Percentiles rank a stretch among this genome's conserved stretches.
Evolutionary conservation across 2,113 vertebrate genomes (phyloP).

Genomic region (Pollachius pollachius): DNA sequence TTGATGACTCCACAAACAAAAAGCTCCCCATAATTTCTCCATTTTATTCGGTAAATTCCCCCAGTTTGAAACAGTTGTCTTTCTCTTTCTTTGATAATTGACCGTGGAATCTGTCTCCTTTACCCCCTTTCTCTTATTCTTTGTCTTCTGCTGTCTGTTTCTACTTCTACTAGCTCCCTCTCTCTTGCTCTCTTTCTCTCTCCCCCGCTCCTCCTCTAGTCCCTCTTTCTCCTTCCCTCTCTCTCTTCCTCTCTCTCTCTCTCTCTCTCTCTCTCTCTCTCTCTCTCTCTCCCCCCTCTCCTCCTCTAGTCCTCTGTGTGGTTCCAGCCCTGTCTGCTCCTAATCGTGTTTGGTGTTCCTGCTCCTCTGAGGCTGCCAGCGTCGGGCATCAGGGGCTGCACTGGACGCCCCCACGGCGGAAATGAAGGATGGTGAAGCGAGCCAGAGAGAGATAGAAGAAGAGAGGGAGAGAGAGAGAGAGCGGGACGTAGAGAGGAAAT

Average conservation of each 20-base stretch:
- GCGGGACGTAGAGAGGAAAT: neutral
- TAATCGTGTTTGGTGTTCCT: slow-evolving; percentile 19
- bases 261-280: neutral
- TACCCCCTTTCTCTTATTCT: neutral
- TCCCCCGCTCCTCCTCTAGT: no score
- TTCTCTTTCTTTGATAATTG: neutral
- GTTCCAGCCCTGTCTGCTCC: neutral
- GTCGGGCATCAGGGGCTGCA: slow-evolving; percentile 4
- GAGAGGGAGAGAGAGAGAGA: neutral
- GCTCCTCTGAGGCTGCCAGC: slow-evolving; percentile 15
- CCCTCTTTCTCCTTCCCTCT: neutral
- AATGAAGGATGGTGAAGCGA: neutral
- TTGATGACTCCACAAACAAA: no score
- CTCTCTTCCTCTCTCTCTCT: neutral
- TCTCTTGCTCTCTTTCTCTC: neutral
- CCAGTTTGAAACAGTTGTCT: neutral
- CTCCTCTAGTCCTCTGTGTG: neutral
- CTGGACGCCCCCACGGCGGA: neutral
- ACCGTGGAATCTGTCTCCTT: neutral
- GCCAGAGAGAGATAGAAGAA: neutral
- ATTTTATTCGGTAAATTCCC: no score
- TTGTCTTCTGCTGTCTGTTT: no score
- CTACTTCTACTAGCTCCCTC: no score
- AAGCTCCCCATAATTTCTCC: no score
- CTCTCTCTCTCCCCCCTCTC: neutral